phyloP scores from a whole-genome alignment of 2,888 invertebrate species.

The Aradus depressus region DNA sequence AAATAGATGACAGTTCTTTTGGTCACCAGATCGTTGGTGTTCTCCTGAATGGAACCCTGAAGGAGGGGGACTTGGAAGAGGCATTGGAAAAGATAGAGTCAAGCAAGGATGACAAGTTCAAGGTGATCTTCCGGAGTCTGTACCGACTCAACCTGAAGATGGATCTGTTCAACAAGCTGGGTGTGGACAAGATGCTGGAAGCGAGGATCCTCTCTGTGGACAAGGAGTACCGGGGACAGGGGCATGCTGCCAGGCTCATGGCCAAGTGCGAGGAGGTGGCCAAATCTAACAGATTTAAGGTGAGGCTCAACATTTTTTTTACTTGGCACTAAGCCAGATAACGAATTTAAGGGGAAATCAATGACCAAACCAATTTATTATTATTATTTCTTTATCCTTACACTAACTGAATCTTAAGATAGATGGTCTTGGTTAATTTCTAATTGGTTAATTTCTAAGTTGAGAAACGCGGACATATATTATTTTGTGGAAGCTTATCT shows the following conservation, averaged over 20 bases:
- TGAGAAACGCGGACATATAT: too few relatives aligned
- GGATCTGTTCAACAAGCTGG: slow-evolving; percentile 54
- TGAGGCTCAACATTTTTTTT: too few relatives aligned
- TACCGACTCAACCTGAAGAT: slow-evolving; percentile 56
- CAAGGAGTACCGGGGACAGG: slow-evolving; percentile 55
- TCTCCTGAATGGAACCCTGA: slow-evolving; percentile 62
- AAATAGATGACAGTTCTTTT: too few relatives aligned
- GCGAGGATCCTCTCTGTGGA: slow-evolving; percentile 71
- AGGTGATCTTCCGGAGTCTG: slow-evolving; percentile 65
- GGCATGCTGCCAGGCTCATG: slow-evolving; percentile 62
- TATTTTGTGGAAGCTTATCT: too few relatives aligned
- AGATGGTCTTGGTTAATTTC: too few relatives aligned
- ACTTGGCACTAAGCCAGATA: too few relatives aligned
- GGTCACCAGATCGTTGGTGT: slow-evolving; percentile 76
- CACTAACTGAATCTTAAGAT: too few relatives aligned
- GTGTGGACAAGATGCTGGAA: slow-evolving; percentile 62
- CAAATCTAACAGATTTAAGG: slow-evolving; percentile 55
- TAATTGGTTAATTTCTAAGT: too few relatives aligned
- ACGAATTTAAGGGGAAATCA: neutral
- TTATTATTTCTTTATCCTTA: too few relatives aligned
- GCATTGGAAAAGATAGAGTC: slow-evolving; percentile 55
- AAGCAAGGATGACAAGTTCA: slow-evolving; percentile 57
- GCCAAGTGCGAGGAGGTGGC: slow-evolving; percentile 54
- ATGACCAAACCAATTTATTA: too few relatives aligned
- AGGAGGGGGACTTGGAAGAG: slow-evolving; percentile 57